Percentiles rank a stretch among this genome's conserved stretches.
Conservation (phyloP, 53 echinoderm and acorn worm species). For the Echinometra lucunter region DNA sequence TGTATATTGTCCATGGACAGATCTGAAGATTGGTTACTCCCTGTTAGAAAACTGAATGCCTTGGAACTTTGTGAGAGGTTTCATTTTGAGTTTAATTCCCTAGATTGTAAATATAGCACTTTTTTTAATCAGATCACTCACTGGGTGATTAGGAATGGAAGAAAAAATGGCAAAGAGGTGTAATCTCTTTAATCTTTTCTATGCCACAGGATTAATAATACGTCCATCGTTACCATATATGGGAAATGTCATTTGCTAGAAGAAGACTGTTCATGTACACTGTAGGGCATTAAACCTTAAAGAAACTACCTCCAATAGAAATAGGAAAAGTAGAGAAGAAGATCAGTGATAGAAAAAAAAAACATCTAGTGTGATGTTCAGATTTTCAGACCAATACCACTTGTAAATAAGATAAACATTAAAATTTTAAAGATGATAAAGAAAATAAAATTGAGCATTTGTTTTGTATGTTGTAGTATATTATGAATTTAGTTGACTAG, state of each 20-base stretch:
- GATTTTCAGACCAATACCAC: too few species aligned
- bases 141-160: neutral
- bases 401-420: too few species aligned
- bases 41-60: neutral
- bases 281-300: neutral
- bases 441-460: too few species aligned
- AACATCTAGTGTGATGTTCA: neutral
- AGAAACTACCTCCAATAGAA: neutral
- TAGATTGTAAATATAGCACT: neutral
- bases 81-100: neutral
- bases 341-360: neutral
- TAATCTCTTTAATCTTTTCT: constrained; percentile 27
- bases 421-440: too few species aligned
- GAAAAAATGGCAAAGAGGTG: neutral
- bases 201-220: neutral
- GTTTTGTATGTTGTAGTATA: too few species aligned
- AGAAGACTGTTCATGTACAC: neutral
- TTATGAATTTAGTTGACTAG: too few species aligned
- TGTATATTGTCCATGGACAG: neutral
- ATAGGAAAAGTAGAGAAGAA: neutral
- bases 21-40: neutral
- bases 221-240: neutral
- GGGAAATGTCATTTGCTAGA: neutral
- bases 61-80: neutral
- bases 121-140: neutral